Conservation (phyloP, 2,797 vertebrate genomes). For the Fundulus diaphanus region DNA sequence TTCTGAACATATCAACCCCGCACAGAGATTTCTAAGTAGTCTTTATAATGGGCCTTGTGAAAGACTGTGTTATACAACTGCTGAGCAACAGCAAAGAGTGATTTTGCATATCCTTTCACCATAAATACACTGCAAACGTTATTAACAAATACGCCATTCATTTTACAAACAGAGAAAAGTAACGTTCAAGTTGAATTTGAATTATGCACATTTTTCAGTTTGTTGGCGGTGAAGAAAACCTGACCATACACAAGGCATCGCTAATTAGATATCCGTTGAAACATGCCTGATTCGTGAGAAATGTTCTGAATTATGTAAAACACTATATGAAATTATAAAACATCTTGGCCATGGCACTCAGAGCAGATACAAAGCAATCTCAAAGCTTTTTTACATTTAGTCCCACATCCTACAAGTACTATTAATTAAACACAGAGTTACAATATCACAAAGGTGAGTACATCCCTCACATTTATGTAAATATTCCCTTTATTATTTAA, state of each 20-base stretch:
- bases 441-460: too few species aligned
- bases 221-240: background rate
- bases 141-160: background rate
- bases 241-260: background rate
- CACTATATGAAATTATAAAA: too few species aligned
- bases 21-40: background rate
- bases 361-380: too few species aligned
- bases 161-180: background rate
- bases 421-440: too few species aligned
- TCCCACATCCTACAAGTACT: too few species aligned
- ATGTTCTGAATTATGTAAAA: background rate
- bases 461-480: too few species aligned
- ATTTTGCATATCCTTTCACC: constrained; percentile 1
- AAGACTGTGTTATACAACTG: background rate
- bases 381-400: too few species aligned
- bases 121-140: background rate
- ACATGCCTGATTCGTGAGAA: background rate
- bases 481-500: too few species aligned
- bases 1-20: background rate
- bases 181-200: background rate
- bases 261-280: background rate
- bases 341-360: too few species aligned
- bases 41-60: too few species aligned
- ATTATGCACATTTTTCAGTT: background rate
- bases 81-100: background rate